Conservation (phyloP, 2,888 invertebrate genomes). For the Alentia gelatinosa region DNA sequence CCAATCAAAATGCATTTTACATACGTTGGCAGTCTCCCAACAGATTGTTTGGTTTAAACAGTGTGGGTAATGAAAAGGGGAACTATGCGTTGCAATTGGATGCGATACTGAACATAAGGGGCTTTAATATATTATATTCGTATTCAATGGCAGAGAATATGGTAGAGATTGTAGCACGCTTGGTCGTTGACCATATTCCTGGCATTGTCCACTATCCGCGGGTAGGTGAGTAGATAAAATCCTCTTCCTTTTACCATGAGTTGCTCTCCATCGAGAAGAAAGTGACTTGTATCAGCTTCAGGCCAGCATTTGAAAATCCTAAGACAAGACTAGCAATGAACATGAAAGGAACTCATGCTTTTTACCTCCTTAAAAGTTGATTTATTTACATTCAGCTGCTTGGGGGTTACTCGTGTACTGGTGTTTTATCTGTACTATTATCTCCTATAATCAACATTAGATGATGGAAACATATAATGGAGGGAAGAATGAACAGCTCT, state of each 20-base stretch:
- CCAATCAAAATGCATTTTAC: too few species aligned
- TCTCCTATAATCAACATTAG: background rate
- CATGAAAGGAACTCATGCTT: background rate
- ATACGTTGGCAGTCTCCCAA: too few species aligned
- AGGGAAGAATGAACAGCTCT: slow-evolving; percentile 18
- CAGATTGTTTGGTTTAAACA: too few species aligned
- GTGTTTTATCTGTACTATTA: too few species aligned
- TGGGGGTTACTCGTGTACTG: background rate
- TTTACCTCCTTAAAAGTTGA: background rate
- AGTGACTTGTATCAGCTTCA: background rate
- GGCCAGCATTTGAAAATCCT: background rate
- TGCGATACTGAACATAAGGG: too few species aligned
- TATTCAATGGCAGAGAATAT: too few species aligned
- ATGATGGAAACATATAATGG: too few species aligned
- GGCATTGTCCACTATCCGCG: background rate
- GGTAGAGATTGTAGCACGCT: too few species aligned
- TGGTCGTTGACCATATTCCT: too few species aligned
- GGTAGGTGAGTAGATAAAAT: background rate
- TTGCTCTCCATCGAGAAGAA: background rate
- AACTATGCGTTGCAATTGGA: too few species aligned
- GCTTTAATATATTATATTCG: too few species aligned
- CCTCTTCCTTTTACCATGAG: background rate
- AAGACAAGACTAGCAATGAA: background rate
- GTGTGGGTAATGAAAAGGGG: too few species aligned
- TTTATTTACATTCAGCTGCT: slow-evolving; percentile 50